Evolutionary conservation across 2,888 invertebrate species (phyloP).

Genomic region (Idaea aversata): DNA sequence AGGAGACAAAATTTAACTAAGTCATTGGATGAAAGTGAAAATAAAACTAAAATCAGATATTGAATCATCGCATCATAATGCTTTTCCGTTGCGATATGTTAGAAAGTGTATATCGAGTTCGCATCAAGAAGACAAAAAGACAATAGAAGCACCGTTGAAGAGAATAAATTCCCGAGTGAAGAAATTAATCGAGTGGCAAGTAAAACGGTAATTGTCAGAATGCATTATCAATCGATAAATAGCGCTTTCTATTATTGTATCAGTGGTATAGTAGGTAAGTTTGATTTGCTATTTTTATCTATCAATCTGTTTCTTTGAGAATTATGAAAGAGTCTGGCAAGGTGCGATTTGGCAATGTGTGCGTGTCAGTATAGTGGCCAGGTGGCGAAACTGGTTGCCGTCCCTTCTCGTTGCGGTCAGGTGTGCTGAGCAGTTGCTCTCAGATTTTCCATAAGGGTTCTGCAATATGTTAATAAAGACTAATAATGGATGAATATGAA

Average conservation of each 20-base stretch:
- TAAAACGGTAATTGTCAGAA: constrained; percentile 47
- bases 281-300: constrained; percentile 24
- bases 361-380: constrained; percentile 47
- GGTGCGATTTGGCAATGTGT: constrained; percentile 42
- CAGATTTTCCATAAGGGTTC: constrained; percentile 41
- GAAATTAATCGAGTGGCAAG: constrained; percentile 50
- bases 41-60: constrained; percentile 26
- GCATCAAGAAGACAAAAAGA: constrained; percentile 41
- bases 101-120: constrained; percentile 45
- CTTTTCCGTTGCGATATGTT: constrained; percentile 26
- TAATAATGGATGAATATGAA: too few relatives aligned
- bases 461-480: constrained; percentile 17
- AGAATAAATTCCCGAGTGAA: constrained; percentile 41
- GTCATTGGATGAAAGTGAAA: constrained; percentile 18
- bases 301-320: constrained; percentile 21
- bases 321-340: constrained; percentile 37
- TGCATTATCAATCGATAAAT: constrained; percentile 40
- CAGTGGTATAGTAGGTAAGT: constrained; percentile 29
- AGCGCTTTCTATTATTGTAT: constrained; percentile 47
- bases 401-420: constrained; percentile 51
- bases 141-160: constrained; percentile 47
- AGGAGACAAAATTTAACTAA: constrained; percentile 11
- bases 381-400: constrained; percentile 67
- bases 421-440: constrained; percentile 48
- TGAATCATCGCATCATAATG: constrained; percentile 27